Evolutionary conservation across 2,113 vertebrate species (phyloP), one percentile per base, ranked within the genome.

Genomic region (Brienomyrus longianalis): DNA sequence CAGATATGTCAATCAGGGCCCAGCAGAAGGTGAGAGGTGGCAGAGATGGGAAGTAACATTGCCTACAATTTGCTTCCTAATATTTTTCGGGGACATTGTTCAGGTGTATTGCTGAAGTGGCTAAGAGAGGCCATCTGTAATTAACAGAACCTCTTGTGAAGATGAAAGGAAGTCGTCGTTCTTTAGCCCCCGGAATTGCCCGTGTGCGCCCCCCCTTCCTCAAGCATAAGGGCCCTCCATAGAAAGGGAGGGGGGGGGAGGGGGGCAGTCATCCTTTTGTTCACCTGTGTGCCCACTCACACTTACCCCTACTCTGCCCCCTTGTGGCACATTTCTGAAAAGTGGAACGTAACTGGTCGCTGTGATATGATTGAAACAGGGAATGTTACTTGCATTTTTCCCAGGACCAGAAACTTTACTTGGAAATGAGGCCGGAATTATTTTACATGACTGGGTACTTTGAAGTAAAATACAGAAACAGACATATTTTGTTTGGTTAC

Each of bases 71-170:
- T 56, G n/a, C 54, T 88, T 43, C 17, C 31, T 27, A 8, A 48
- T 45, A 48, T 59, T 88, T 17, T 59, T 88, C 9, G 11, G 54
- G 19, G 27, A 62, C 86, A 88, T 88, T 88, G 51, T 88, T 56
- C 86, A 88, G 86, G 86, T 88, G 35, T 88, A 50, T 43, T 6
- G 54, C 86, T 87, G 51, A 43, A 87, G 86, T 39, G 86, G 27
- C 86, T 62, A 54, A 27, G 48, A 59, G 86, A 43, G 35, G 54
- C 86, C 31, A 59, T 23, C 3, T 59, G 31, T 88, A 52, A 35
- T 59, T 59, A 59, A 31, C 51, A 88, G 86, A 35, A 43, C 31
- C 54, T 39, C 86, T 51, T 59, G 45, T 59, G 27, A 50, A 62
- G 51, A 88, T 8, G 27, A 88, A 88, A 50, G 86, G 54, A 43